Evolutionary conservation across 2,797 vertebrate genomes (phyloP).

Genomic region (Schizopygopsis pylzovi): DNA sequence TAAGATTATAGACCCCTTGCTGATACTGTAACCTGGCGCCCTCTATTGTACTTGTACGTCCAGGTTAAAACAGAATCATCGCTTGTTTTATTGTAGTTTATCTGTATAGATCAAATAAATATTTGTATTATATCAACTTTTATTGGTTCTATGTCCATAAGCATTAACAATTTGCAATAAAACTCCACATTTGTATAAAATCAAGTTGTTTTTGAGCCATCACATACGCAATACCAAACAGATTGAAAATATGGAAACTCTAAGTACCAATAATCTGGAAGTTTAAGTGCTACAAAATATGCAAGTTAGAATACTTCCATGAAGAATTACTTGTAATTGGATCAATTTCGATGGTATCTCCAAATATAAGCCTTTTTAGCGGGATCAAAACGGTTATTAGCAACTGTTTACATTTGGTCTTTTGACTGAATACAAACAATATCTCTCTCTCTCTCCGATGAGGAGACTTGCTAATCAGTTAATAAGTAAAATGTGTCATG

Average conservation of each 20-base stretch:
- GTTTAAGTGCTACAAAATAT: not conserved
- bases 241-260: not conserved
- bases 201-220: not conserved
- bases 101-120: conserved; percentile 26
- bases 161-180: conserved; percentile 69
- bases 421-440: not conserved
- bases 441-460: not conserved
- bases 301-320: not conserved
- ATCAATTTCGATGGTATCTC: not conserved
- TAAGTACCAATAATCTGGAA: not conserved
- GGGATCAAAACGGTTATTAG: not conserved
- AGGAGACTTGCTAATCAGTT: not conserved
- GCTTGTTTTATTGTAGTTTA: conserved; percentile 25
- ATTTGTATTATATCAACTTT: conserved; percentile 27
- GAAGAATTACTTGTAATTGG: not conserved
- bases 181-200: conserved; percentile 73
- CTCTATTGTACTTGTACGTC: not conserved
- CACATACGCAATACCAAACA: not conserved
- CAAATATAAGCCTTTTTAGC: conserved; percentile 12
- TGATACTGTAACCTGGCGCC: conserved; percentile 18
- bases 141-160: conserved; percentile 31
- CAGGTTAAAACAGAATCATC: conserved; percentile 23
- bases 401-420: not conserved
- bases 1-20: conserved; percentile 23
- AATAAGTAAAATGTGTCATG: not conserved